phyloP scores from a whole-genome alignment of 2,888 invertebrate species.

The Oligia fasciuncula region DNA sequence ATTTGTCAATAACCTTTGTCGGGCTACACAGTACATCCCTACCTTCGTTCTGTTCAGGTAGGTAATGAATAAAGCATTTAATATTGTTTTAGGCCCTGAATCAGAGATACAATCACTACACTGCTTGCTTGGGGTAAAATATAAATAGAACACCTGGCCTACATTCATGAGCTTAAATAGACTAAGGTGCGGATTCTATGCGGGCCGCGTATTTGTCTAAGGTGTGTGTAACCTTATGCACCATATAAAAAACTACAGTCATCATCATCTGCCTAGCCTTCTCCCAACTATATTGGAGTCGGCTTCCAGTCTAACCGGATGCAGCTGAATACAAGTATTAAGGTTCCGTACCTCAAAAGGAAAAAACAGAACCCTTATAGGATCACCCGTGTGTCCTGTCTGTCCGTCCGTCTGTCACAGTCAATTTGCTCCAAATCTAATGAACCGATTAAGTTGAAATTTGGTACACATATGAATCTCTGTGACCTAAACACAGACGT shows the following conservation, averaged over 20 bases:
- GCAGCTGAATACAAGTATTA: too few relatives aligned
- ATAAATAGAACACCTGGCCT: slow-evolving; percentile 53
- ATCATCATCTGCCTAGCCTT: too few relatives aligned
- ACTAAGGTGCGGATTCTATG: slow-evolving; percentile 13
- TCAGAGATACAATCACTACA: slow-evolving; percentile 42
- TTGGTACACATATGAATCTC: too few relatives aligned
- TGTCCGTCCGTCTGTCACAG: too few relatives aligned
- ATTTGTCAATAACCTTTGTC: not conserved
- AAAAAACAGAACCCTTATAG: too few relatives aligned
- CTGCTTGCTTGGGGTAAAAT: slow-evolving; percentile 34
- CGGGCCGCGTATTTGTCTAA: slow-evolving; percentile 11
- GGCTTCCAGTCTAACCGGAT: too few relatives aligned
- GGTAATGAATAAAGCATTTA: slow-evolving; percentile 45
- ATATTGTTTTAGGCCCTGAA: slow-evolving; percentile 50
- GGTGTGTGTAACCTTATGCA: slow-evolving; percentile 17
- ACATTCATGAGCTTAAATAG: slow-evolving; percentile 50
- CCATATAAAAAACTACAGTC: not conserved
- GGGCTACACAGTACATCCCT: not conserved
- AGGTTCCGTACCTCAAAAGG: too few relatives aligned
- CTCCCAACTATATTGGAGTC: too few relatives aligned
- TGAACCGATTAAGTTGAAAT: too few relatives aligned
- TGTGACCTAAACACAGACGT: too few relatives aligned
- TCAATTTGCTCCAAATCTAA: too few relatives aligned
- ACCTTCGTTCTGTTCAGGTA: not conserved
- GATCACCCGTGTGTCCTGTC: too few relatives aligned